Base-by-base conservation (phyloP, 2,888 invertebrate species). In the Troides helena region DNA sequence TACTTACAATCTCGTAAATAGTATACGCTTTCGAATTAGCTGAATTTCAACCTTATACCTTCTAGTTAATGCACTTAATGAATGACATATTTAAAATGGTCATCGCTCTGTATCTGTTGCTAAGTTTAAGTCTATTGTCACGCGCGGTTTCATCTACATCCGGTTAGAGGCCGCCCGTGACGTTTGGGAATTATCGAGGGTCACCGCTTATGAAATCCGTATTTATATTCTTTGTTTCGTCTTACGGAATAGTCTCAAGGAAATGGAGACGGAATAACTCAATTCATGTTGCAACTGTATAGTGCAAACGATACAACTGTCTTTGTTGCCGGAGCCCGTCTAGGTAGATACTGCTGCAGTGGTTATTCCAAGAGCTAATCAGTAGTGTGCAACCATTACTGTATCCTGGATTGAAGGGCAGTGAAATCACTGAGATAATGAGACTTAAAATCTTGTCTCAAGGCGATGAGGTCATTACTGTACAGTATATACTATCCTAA, bases 171-270 rank as follows among this genome's bases (percentile, higher is more conserved):
- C 50, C 46, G 58, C 46, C 57, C 23, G 59, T 56, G 62, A 56
- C 56, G 60, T 60, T 60, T 64, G 60, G 60, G 68, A 64, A 56
- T 69, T 69, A 56, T 61, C 69, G 69, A 65, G 56, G 69, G 69
- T 62, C 43, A 21, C 8, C 17, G n/a, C 62, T 62, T 61, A 23
- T 60, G 60, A 56, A 57, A 65, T 56, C 10, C 36, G 18, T 43
- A 8, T 23, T 18, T 18, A 39, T 18, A 23, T 58, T 65, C 46
- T 30, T 62, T 21, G 65, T 46, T 61, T 1, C 17, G 36, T 53
- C 14, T 68, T 60, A 64, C 53, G 68, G 64, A 68, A 64, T 25
- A n/a, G 36, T 21, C 61, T 53, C 6, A 23, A 17, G 58, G 36
- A 58, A 58, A 10, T 36, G 17, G 14, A 25, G 59, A n/a, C 43